Percentiles rank a stretch among this genome's conserved stretches.
Evolutionary conservation across 2,797 vertebrate genomes (phyloP).

Genomic region (Pelodytes ibericus): DNA sequence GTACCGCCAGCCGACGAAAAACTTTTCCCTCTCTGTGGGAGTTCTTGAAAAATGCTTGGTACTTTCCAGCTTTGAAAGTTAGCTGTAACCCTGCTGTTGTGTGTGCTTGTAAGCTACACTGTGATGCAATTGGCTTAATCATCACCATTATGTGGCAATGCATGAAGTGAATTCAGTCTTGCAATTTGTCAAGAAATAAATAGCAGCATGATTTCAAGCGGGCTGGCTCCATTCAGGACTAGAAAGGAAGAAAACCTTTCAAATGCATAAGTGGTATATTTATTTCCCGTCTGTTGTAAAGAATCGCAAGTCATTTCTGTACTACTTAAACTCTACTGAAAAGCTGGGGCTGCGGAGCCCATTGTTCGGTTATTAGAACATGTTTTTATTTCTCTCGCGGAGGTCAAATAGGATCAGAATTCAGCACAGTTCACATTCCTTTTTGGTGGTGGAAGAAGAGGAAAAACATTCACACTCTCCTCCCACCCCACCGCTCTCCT

Average conservation of each 20-base stretch:
- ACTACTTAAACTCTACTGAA: slow-evolving; percentile 40
- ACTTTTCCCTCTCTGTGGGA: slow-evolving; percentile 64
- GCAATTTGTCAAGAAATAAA: slow-evolving; percentile 66
- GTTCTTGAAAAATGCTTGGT: slow-evolving; percentile 61
- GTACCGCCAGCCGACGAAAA: slow-evolving; percentile 49
- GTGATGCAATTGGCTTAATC: slow-evolving; percentile 68
- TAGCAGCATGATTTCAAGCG: slow-evolving; percentile 61
- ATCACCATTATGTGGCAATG: slow-evolving; percentile 64
- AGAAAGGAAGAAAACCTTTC: slow-evolving; percentile 58
- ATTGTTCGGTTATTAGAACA: slow-evolving; percentile 49
- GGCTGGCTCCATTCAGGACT: slow-evolving; percentile 60
- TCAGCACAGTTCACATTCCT: slow-evolving; percentile 23
- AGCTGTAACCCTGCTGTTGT: slow-evolving; percentile 68
- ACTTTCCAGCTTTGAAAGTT: slow-evolving; percentile 63
- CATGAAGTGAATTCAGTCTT: slow-evolving; percentile 62
- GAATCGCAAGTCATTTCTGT: slow-evolving; percentile 48
- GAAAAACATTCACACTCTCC: not conserved
- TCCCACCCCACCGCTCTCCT: no score
- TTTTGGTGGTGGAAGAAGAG: not conserved
- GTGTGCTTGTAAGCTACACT: slow-evolving; percentile 64
- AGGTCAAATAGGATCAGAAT: slow-evolving; percentile 42
- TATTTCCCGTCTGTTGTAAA: slow-evolving; percentile 42
- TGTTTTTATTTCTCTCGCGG: slow-evolving; percentile 25
- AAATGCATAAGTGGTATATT: slow-evolving; percentile 54
- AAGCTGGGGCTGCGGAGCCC: slow-evolving; percentile 16